A percentile compares a stretch with the other conserved stretches of the same genome.
Evolutionary conservation across 2,113 vertebrate species (phyloP).

Genomic region (Callionymus lyra): DNA sequence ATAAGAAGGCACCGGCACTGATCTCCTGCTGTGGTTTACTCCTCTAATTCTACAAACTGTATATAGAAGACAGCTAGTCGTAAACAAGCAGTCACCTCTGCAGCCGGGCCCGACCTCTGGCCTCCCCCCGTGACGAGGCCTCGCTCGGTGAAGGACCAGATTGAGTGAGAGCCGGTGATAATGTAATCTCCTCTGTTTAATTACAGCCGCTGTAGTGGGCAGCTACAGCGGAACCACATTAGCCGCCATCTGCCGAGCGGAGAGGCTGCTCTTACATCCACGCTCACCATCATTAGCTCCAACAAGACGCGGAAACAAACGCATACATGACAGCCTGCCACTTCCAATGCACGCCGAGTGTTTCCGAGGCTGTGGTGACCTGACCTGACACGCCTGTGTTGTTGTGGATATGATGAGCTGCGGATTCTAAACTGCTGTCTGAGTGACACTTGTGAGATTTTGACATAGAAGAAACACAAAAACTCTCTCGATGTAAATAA

Average conservation of each 20-base stretch:
- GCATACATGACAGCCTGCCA: slow-evolving; percentile 60
- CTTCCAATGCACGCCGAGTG: slow-evolving; percentile 34
- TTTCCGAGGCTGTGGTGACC: slow-evolving; percentile 4
- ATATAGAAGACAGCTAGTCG: no score
- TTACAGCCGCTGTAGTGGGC: slow-evolving; percentile 58
- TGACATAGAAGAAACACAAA: no score
- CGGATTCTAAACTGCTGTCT: not conserved
- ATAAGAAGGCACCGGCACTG: no score
- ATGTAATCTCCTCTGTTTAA: slow-evolving; percentile 65
- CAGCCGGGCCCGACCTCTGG: slow-evolving; percentile 6
- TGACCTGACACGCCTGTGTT: slow-evolving; percentile 17
- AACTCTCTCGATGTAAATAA: no score
- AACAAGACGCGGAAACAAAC: slow-evolving; percentile 55
- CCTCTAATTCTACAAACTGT: no score
- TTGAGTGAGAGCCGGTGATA: slow-evolving; percentile 44
- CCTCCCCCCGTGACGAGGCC: slow-evolving; percentile 13
- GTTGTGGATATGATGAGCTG: slow-evolving; percentile 19
- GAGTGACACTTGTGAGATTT: no score
- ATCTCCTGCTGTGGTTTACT: no score
- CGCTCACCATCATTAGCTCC: slow-evolving; percentile 49
- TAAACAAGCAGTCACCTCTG: slow-evolving; percentile 19
- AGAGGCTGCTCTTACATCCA: slow-evolving; percentile 37
- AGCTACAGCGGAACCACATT: slow-evolving; percentile 54
- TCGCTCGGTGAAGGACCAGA: slow-evolving; percentile 41
- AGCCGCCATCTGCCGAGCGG: slow-evolving; percentile 57